Conservation (phyloP, 2,113 vertebrate species). For the Silurus asotus region DNA sequence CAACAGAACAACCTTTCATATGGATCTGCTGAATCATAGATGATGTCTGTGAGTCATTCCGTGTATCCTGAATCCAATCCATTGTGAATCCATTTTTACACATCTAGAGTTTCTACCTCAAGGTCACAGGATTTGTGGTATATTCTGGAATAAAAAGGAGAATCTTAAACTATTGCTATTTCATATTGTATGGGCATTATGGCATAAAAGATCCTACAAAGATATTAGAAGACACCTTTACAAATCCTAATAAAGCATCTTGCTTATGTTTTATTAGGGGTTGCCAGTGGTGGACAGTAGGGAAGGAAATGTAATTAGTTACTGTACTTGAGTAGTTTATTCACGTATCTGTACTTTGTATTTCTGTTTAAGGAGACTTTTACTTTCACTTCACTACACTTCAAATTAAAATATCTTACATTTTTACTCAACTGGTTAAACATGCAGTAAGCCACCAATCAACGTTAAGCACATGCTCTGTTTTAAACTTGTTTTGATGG, state of each 20-base stretch:
- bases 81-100: not conserved
- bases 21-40: slow-evolving; percentile 6
- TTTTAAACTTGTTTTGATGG: too few relatives aligned
- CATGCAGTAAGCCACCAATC: too few relatives aligned
- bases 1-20: slow-evolving; percentile 8
- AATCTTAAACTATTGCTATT: not conserved
- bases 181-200: not conserved
- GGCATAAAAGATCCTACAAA: not conserved
- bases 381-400: too few relatives aligned
- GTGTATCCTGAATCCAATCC: not conserved
- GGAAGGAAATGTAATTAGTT: too few relatives aligned
- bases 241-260: not conserved
- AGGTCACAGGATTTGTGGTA: not conserved
- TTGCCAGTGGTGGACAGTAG: not conserved
- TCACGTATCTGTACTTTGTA: too few relatives aligned
- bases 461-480: too few relatives aligned
- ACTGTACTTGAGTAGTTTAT: too few relatives aligned
- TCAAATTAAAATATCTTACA: too few relatives aligned
- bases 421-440: too few relatives aligned
- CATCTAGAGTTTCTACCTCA: not conserved
- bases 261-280: not conserved
- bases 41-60: not conserved
- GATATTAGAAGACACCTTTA: not conserved
- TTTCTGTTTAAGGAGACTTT: too few relatives aligned
- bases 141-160: not conserved